Conservation (phyloP, 1,140 invertebrate genomes). For the Aricia agestis region DNA sequence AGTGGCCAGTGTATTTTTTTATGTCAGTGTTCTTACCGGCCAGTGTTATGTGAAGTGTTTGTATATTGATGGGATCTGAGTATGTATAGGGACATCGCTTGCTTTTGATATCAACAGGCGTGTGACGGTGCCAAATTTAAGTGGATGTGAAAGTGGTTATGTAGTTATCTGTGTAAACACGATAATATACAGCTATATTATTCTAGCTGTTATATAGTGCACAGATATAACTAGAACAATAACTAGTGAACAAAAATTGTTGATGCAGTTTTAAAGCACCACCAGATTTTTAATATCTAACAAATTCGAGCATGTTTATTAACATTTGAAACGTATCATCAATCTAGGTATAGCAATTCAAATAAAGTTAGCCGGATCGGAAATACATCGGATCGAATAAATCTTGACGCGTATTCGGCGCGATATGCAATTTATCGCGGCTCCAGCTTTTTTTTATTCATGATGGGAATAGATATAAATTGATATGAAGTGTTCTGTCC, state of each 20-base stretch:
- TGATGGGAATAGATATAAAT: background rate
- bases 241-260: too few species aligned
- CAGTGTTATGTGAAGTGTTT: background rate
- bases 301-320: background rate
- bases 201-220: too few species aligned
- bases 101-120: constrained; percentile 2
- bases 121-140: background rate
- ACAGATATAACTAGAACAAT: too few species aligned
- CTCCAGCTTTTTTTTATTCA: background rate
- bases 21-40: background rate
- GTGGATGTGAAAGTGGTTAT: background rate
- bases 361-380: background rate
- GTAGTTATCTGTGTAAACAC: background rate
- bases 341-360: background rate
- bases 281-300: too few species aligned
- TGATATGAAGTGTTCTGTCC: background rate
- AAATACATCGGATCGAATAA: background rate
- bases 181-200: too few species aligned
- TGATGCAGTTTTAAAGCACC: too few species aligned
- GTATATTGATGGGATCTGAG: background rate
- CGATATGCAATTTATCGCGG: background rate
- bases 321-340: background rate
- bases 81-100: background rate
- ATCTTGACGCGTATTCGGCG: background rate
- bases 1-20: background rate